phyloP scores from a whole-genome alignment of 2,113 vertebrate genomes.

The Tragelaphus strepsiceros region DNA sequence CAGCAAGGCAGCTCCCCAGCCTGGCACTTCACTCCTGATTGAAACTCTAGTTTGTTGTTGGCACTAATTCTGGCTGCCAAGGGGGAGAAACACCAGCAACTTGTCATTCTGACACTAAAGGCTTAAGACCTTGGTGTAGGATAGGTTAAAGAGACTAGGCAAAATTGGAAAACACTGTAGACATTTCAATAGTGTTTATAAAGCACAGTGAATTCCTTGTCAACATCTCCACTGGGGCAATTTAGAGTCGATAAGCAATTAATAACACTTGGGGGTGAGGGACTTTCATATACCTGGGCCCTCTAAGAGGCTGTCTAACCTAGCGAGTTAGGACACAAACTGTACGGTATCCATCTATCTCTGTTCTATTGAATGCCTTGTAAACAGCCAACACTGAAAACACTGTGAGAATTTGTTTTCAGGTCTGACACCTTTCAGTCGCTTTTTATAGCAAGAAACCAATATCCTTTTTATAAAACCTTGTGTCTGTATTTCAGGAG shows the following conservation, averaged over 20 bases:
- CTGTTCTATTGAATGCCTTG: slow-evolving; percentile 82
- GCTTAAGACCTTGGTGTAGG: neutral
- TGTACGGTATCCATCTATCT: slow-evolving; percentile 82
- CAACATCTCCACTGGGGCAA: slow-evolving; percentile 3
- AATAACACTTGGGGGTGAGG: slow-evolving; percentile 13
- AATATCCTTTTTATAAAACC: slow-evolving; percentile 85
- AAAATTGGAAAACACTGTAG: slow-evolving; percentile 17
- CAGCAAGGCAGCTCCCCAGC: slow-evolving; percentile 13
- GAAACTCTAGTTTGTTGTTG: neutral
- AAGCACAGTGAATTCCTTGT: slow-evolving; percentile 58
- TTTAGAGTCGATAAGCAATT: slow-evolving; percentile 54
- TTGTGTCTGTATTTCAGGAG: slow-evolving; percentile 80
- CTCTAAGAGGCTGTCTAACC: slow-evolving; percentile 47
- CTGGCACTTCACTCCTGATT: slow-evolving; percentile 8
- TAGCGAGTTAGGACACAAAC: slow-evolving; percentile 54
- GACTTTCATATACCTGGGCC: slow-evolving; percentile 24
- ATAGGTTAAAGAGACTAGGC: neutral
- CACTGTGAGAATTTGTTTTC: slow-evolving; percentile 87
- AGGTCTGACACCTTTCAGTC: slow-evolving; percentile 81
- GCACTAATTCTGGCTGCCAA: slow-evolving; percentile 19
- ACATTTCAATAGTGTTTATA: slow-evolving; percentile 39
- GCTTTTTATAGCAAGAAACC: slow-evolving; percentile 83
- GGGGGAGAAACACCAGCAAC: slow-evolving; percentile 55
- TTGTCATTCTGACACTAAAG: slow-evolving; percentile 39
- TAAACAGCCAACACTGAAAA: slow-evolving; percentile 85